These are phyloP conservation scores for Tetramorium simillimum DNA, from an alignment of 1,140 invertebrate species.

Conservation along the genomic window DNA sequence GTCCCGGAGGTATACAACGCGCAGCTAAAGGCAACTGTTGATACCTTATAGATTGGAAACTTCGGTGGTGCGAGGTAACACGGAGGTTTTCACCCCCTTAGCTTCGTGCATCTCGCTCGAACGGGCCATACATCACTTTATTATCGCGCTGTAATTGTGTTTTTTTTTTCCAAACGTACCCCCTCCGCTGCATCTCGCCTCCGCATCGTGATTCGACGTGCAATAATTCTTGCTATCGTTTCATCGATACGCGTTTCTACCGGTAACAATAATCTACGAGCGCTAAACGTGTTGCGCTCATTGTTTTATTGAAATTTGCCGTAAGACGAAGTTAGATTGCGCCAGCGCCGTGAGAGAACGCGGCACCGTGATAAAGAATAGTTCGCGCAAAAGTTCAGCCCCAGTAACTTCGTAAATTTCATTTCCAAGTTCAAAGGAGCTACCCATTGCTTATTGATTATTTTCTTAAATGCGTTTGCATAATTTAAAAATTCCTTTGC, in stretches of 20 bases:
- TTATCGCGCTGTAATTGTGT: constrained; percentile 57
- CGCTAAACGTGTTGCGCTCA: neutral
- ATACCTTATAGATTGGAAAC: constrained; percentile 61
- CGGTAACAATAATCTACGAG: constrained; percentile 46
- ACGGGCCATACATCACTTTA: constrained; percentile 41
- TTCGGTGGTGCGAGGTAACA: constrained; percentile 51
- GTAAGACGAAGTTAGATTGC: neutral
- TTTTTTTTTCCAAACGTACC: constrained; percentile 42
- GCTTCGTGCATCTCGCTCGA: constrained; percentile 39
- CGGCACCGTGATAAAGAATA: neutral
- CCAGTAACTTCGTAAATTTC: neutral
- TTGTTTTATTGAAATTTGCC: constrained; percentile 52
- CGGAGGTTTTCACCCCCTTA: constrained; percentile 37
- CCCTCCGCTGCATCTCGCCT: constrained; percentile 25
- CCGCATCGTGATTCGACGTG: constrained; percentile 39
- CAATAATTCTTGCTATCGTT: constrained; percentile 54
- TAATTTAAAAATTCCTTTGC: neutral
- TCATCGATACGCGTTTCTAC: constrained; percentile 34
- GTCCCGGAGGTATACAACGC: constrained; percentile 59
- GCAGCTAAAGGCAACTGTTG: constrained; percentile 56
- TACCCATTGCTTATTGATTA: neutral
- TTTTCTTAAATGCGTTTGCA: neutral
- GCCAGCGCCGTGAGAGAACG: neutral
- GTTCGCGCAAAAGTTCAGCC: neutral
- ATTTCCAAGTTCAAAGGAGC: neutral